Evolutionary conservation across 2,888 invertebrate genomes (phyloP), one percentile per base, ranked within the genome.

Genomic region (Euclidia mi): DNA sequence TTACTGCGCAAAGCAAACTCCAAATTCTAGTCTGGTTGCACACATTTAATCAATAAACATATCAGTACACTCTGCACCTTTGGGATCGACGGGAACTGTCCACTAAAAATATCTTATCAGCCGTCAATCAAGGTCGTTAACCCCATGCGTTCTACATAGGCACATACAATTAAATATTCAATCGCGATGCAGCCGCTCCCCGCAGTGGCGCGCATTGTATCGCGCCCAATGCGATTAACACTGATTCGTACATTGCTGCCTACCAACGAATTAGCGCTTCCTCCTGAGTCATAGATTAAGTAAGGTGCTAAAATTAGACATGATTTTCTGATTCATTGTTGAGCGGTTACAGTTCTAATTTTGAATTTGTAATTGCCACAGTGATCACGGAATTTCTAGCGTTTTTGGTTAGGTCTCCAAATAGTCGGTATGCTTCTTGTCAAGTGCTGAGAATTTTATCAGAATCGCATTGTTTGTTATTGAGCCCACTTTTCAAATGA

Each of bases 141-240:
- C 82, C 88, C 65, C 77, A 74, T 77, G 85, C 78, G 85, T 78
- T 85, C 84, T 74, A 55, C 49, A 49, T 49, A 40, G 49, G 12
- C 35, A 85, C 82, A 86, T 90, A 88, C 85, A 89, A 92, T 93
- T 88, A 91, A 91, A 90, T 87, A 90, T 90, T 92, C 86, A 89
- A 88, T 88, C 79, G 84, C 71, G 72, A 73, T 75, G 74, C 76
- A 72, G 66, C 51, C 60, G 77, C 78, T 71, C 81, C 84, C 81
- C 69, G 76, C 75, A 61, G 80, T 66, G 75, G 65, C 76, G 57
- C 60, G 73, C 82, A 79, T 82, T 87, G 87, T 84, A 76, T 50
- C 49, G 49, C 61, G 63, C 81, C 64, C 70, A 67, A 63, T 53
- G 56, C 69, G 81, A 85, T 88, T 88, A 85, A 85, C 84, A 82